Evolutionary conservation across 2,113 vertebrate genomes (phyloP).

Genomic region (Miniopterus natalensis): DNA sequence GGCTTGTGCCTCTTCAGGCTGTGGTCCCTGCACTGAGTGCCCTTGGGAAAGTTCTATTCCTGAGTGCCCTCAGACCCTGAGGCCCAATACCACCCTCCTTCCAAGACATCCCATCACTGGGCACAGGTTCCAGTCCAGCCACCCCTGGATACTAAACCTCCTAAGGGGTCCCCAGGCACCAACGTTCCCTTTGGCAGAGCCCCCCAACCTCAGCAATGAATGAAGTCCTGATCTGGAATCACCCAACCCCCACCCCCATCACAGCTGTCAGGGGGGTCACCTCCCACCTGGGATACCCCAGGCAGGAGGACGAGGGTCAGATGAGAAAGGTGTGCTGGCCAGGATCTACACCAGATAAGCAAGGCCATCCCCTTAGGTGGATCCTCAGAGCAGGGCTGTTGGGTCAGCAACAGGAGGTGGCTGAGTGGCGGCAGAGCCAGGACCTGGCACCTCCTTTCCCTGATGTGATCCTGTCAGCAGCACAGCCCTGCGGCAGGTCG

Average conservation of each 20-base stretch:
- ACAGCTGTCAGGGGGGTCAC: not conserved
- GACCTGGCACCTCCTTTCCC: not conserved
- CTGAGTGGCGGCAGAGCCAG: not conserved
- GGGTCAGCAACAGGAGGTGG: not conserved
- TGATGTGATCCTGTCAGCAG: not conserved
- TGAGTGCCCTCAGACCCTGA: not conserved
- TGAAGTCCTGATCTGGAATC: too few species aligned
- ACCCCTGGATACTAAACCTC: not conserved
- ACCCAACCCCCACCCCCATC: fast-evolving
- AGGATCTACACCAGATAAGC: not conserved
- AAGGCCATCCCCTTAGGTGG: not conserved
- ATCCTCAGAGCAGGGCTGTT: fast-evolving
- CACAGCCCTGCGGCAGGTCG: not conserved
- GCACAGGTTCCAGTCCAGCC: fast-evolving
- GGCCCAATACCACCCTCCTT: not conserved
- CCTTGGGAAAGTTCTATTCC: not conserved
- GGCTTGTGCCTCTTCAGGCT: not conserved
- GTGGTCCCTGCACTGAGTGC: fast-evolving
- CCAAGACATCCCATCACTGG: fast-evolving
- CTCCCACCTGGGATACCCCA: fast-evolving
- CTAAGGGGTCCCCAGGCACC: not conserved
- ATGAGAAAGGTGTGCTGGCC: not conserved
- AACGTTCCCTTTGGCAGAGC: not conserved
- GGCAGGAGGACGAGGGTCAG: not conserved
- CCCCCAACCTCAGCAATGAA: too few species aligned